These are phyloP conservation scores for Aeoliscus strigatus DNA, from an alignment of 2,797 vertebrate species.

Conservation along the genomic window DNA sequence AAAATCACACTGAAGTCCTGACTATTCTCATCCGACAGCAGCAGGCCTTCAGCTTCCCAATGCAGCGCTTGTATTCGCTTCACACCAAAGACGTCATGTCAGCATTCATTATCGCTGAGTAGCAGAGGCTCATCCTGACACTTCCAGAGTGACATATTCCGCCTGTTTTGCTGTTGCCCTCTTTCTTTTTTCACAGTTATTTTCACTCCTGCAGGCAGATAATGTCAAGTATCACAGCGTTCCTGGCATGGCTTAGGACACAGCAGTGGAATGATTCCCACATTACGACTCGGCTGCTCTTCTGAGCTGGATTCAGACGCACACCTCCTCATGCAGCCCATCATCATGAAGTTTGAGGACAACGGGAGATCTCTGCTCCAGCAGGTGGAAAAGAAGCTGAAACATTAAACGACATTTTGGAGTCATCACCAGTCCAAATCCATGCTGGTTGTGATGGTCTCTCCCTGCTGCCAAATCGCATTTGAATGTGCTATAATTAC, in stretches of 20 bases:
- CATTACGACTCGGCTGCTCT: no score
- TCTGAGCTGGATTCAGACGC: no score
- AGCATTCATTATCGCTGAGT: conserved; percentile 14
- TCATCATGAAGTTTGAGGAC: no score
- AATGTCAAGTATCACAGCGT: no score
- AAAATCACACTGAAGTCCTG: no score
- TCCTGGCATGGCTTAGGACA: no score
- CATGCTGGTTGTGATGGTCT: conserved; percentile 63
- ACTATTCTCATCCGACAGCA: no score
- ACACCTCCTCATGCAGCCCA: no score
- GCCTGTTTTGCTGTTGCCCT: conserved; percentile 1
- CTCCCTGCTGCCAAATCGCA: conserved; percentile 58
- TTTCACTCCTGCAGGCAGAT: background rate
- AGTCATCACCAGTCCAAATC: conserved; percentile 65
- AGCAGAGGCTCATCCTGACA: background rate
- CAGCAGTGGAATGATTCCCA: no score
- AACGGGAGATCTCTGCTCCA: no score
- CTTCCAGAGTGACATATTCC: background rate
- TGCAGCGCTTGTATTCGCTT: background rate
- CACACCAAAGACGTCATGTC: conserved; percentile 12
- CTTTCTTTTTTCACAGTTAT: conserved; percentile 33
- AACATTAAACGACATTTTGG: no score
- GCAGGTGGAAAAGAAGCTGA: no score
- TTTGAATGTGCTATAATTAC: conserved; percentile 56
- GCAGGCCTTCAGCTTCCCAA: background rate